Evolutionary conservation across 2,888 invertebrate species (phyloP).

Genomic region (Drosophila fungiperda): DNA sequence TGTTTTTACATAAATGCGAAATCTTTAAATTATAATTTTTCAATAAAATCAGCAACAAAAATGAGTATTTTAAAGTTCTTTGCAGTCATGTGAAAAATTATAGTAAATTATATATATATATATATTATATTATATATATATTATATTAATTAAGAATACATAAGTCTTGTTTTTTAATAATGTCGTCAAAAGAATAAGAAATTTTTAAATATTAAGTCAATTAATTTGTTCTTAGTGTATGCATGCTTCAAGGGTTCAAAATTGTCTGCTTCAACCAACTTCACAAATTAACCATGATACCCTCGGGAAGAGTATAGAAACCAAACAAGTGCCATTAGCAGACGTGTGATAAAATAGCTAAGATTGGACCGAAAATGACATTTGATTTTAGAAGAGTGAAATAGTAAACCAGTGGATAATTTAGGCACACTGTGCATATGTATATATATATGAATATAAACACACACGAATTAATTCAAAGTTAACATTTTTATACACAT

Average conservation of each 20-base stretch:
- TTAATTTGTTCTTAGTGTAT: neutral
- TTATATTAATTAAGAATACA: no score
- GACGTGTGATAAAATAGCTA: constrained; percentile 56
- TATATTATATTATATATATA: no score
- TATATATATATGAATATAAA: neutral
- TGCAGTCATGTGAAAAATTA: neutral
- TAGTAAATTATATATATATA: no score
- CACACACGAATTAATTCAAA: neutral
- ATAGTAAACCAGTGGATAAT: neutral
- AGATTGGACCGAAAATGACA: constrained; percentile 45
- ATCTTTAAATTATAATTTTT: neutral
- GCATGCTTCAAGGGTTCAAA: neutral
- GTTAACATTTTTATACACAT: neutral
- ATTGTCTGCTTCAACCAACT: neutral
- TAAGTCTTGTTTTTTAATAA: rapidly evolving
- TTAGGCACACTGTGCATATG: neutral
- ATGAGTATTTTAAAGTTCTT: rapidly evolving
- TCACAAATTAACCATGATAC: neutral
- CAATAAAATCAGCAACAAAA: neutral
- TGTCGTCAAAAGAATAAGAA: no score
- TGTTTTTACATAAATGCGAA: neutral
- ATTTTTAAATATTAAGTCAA: no score
- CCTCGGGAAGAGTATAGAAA: constrained; percentile 1
- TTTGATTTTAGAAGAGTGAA: constrained; percentile 8
- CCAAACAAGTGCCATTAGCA: constrained; percentile 37